Evolutionary conservation across 2,888 invertebrate species (phyloP), one percentile per base, ranked within the genome.

Genomic region (Andrena flavipes): DNA sequence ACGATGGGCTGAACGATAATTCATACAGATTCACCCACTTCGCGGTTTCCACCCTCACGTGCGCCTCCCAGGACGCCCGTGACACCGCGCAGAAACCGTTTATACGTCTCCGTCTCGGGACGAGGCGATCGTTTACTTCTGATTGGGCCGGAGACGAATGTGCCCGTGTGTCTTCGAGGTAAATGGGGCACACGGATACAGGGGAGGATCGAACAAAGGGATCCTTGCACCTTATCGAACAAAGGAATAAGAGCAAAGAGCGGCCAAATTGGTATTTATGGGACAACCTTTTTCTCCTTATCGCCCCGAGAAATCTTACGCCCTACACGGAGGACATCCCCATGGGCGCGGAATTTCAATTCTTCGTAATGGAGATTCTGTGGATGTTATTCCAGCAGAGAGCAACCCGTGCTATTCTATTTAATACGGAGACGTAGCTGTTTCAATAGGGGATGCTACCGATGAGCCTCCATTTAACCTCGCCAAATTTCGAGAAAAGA

Each of bases 181-280:
- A n/a, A 51, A 23, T 35, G 8, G 54, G 29, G 13, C 6, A 29
- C 33, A 23, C 42, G 33, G 10, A 16, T 33, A 48, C 48, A 16
- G 5, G 48, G 13, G 51, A 59, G 10, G 54, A 8, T 42, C 60
- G 59, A 29, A 49, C 10, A 6, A 2, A 30, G 23, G 33, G 48
- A 35, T 30, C 29, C 33, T 13, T 10, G 29, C 62, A n/a, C 33
- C 29, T 49, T 35, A 26, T 65, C 33, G 59, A 62, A 48, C 42
- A 23, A n/a, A 65, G 60, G 23, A 35, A 63, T 48, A 64, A 59
- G 70, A 65, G 62, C 51, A n/a, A 54, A 42, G n/a, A 42, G 48
- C 26, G 51, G 13, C 59, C 29, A 63, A 79, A 86, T 86, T 84
- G 70, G 78, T 84, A 82, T 86, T 84, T 81, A 84, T 62, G 64